phyloP scores from a whole-genome alignment of 2,888 invertebrate species.

The Smittia sp. region DNA sequence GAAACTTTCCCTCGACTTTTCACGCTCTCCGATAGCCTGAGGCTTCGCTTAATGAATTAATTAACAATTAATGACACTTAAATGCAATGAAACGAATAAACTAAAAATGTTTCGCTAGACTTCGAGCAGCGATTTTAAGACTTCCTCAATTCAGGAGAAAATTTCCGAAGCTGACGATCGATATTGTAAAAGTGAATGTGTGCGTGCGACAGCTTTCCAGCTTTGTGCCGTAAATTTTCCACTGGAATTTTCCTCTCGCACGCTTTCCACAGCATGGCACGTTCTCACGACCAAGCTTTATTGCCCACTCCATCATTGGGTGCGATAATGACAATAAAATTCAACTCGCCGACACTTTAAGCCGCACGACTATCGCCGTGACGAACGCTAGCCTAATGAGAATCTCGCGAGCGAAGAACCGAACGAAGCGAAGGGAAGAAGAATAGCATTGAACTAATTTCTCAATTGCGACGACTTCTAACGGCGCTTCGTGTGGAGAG shows the following conservation, averaged over 20 bases:
- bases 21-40: slow-evolving; percentile 3
- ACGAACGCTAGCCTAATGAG: background rate
- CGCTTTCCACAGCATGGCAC: slow-evolving; percentile 20
- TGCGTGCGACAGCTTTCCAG: slow-evolving; percentile 5
- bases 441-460: slow-evolving; percentile 12
- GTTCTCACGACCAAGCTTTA: slow-evolving; percentile 32
- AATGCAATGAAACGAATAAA: slow-evolving; percentile 39
- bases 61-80: slow-evolving; percentile 41
- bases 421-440: slow-evolving; percentile 1
- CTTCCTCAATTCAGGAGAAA: background rate
- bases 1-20: background rate
- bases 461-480: background rate
- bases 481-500: slow-evolving; percentile 17
- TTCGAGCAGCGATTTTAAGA: slow-evolving; percentile 32
- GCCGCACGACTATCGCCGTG: background rate
- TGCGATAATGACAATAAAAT: slow-evolving; percentile 17
- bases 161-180: slow-evolving; percentile 38
- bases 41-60: slow-evolving; percentile 36
- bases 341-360: background rate
- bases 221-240: background rate
- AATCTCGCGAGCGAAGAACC: background rate
- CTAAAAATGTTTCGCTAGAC: slow-evolving; percentile 30
- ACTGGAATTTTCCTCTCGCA: background rate
- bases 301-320: slow-evolving; percentile 28
- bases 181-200: slow-evolving; percentile 28